Evolutionary conservation across 2,797 vertebrate species (phyloP), one percentile per base, ranked within the genome.

Genomic region (Oceanodroma leucorhoa): DNA sequence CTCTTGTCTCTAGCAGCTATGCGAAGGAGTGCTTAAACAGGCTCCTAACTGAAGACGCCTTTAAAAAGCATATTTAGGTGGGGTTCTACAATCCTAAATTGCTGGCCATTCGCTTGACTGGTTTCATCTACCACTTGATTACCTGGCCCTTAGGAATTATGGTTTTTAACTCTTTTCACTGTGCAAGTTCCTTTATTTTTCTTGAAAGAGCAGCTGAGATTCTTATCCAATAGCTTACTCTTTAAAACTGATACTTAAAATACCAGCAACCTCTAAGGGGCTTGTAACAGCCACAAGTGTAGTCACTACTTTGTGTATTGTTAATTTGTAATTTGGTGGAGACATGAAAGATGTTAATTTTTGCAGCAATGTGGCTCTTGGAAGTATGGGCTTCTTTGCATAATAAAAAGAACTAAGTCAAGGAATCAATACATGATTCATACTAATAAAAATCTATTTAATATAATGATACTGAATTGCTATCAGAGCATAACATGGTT

Each of bases 351-450:
- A n/a, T 55, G 27, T 11, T 87, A 36, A 24, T 83, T 82, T 76
- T 73, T 45, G 26, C 41, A 54, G 36, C 57, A 41, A 11, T 14
- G 11, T 11, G 14, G 20, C 14, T 89, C 16, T 54, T 51, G 27
- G 55, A 91, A 57, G 5, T 21, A 57, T 29, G 26, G n/a, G 16
- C 5, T 92, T 70, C 55, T 66, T 38, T 5, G 3, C 3, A 19
- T 32, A 79, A 89, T 85, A 41, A 61, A 94, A 96, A 95, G 30
- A 82, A 58, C 7, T 12, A 46, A 60, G 67, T 72, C 54, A 83
- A 84, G 36, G 96, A 94, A 94, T 94, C 86, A 95, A 95, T 54
- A 79, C 18, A 8, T 41, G 43, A 94, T 50, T 94, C 58, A 86
- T 81, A 14, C 20, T 60, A 87, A 67, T 29, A 91, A 62, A 87